Base-by-base conservation (phyloP, 2,888 invertebrate genomes). In the Anorthoa munda region DNA sequence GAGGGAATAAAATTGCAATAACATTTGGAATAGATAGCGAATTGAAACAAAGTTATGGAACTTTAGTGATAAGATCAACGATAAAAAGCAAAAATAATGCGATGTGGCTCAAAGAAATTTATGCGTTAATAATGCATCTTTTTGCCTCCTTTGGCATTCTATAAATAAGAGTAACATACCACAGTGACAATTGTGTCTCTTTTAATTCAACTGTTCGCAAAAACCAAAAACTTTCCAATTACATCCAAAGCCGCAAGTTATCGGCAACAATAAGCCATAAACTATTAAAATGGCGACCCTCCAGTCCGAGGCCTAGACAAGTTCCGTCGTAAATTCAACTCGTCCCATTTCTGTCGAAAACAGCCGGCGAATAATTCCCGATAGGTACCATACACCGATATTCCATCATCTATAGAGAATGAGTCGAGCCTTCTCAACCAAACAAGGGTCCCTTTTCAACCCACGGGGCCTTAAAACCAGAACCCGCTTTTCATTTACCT, bases 341-440 rank as follows among this genome's bases (percentile, higher is more conserved):
- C 89, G 90, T 84, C 90, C 90, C 88, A 91, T 90, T 91, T 92
- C 91, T 91, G 92, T 92, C 91, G 86, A 87, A 91, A 91, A 89
- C 93, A 93, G 85, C 73, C 83, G 83, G 84, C 84, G 85, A 85
- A 92, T 92, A 90, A 92, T 91, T 92, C 90, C 90, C 92, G 87
- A 93, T 94, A 92, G 92, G 89, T 88, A 85, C 83, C 82, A 89
- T 90, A 93, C 92, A 93, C 84, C 91, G 92, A 92, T 94, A 94
- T 93, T 93, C 93, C 93, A 95, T 95, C 95, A 94, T 93, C 92
- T 90, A 87, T 86, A 89, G 84, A 91, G 92, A 93, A 94, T 92
- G 90, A 90, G 84, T 85, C 81, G 88, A 86, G 87, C 88, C 90
- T 91, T 92, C 92, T 92, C 93, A 90, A 87, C 89, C 88, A 89